Percentiles rank a stretch among this genome's conserved stretches.
Evolutionary conservation across 2,888 invertebrate species (phyloP).

Genomic region (Nomada fabriciana): DNA sequence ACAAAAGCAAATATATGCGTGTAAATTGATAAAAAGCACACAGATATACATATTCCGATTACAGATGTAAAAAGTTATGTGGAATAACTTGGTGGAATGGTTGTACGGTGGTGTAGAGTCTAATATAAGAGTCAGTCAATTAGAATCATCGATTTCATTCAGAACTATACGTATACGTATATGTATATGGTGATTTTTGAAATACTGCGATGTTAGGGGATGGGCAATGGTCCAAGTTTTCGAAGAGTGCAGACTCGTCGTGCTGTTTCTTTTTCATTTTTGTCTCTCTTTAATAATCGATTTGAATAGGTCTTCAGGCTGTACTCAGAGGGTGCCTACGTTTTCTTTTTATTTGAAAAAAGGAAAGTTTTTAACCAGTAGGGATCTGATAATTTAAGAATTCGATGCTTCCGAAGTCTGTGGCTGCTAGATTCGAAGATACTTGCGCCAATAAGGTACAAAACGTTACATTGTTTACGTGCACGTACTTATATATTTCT

Average conservation of each 20-base stretch:
- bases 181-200: background rate
- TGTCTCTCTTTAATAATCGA: background rate
- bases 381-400: too few species aligned
- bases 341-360: conserved; percentile 22
- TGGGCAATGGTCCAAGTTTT: background rate
- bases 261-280: background rate
- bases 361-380: background rate
- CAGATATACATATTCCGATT: background rate
- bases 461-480: conserved; percentile 8
- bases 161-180: background rate
- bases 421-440: conserved; percentile 16
- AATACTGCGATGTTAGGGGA: conserved; percentile 14
- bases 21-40: too few species aligned
- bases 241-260: conserved; percentile 61
- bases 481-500: conserved; percentile 14
- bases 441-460: conserved; percentile 17
- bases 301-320: conserved; percentile 42
- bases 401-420: conserved; percentile 2
- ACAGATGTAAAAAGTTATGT: conserved; percentile 60
- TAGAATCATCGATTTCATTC: conserved; percentile 50
- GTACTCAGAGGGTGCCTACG: conserved; percentile 61
- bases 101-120: conserved; percentile 77
- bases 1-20: background rate
- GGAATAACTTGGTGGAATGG: conserved; percentile 56
- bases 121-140: conserved; percentile 82